phyloP scores from a whole-genome alignment of 2,797 vertebrate species.

The Cynopterus sphinx region DNA sequence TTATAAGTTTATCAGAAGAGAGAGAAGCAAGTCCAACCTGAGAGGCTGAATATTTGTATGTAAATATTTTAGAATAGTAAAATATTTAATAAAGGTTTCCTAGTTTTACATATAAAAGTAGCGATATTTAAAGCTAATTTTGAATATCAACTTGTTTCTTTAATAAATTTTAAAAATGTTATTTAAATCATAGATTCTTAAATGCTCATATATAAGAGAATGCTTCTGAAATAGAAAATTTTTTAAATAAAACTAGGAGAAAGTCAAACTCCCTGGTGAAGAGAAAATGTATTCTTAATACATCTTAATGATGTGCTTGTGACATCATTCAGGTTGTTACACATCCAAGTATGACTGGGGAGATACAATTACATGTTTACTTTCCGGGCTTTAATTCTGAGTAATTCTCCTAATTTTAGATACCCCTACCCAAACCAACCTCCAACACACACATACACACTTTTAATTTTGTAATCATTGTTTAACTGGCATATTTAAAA shows the following conservation, averaged over 20 bases:
- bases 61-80: background rate
- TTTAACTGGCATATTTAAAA: background rate
- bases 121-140: background rate
- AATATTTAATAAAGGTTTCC: background rate
- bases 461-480: background rate
- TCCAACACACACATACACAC: background rate
- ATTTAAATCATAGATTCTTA: background rate
- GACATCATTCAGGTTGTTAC: background rate
- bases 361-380: background rate
- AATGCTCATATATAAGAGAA: background rate
- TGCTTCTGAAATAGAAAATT: background rate
- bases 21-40: background rate
- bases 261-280: background rate
- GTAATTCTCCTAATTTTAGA: background rate
- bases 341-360: background rate
- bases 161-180: background rate
- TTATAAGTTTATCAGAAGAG: background rate
- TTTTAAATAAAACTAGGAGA: background rate
- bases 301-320: too few relatives aligned
- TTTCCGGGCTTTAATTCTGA: background rate
- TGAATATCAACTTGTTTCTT: background rate
- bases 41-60: background rate
- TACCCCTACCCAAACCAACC: too few relatives aligned
- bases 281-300: background rate
- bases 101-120: background rate